Conservation (phyloP, 2,113 vertebrate species). For the Nyctibius bracteatus region DNA sequence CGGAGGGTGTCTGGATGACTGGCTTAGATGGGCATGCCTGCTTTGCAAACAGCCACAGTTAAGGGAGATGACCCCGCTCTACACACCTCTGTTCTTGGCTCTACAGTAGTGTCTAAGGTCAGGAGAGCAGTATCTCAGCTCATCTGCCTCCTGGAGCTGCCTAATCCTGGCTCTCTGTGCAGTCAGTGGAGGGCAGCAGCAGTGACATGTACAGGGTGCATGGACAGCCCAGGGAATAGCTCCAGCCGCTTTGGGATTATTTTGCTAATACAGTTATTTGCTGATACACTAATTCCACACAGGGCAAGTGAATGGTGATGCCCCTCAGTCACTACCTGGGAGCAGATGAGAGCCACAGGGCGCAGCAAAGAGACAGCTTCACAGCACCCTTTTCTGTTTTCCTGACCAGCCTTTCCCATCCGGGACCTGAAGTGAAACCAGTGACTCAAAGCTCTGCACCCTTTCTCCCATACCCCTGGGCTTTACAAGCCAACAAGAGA, state of each 20-base stretch:
- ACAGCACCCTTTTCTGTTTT: background rate
- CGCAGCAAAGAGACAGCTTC: background rate
- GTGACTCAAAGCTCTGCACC: background rate
- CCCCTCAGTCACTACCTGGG: background rate
- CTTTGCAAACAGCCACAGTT: background rate
- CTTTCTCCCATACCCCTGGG: background rate
- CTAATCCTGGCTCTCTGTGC: background rate
- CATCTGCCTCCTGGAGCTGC: background rate
- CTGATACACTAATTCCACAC: background rate
- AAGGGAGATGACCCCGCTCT: background rate
- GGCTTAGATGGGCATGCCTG: background rate
- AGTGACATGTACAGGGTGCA: background rate
- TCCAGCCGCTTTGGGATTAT: background rate
- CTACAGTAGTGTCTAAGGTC: background rate
- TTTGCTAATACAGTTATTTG: background rate
- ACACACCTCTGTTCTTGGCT: background rate
- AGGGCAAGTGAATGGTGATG: background rate
- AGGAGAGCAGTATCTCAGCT: background rate
- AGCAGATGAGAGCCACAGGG: background rate
- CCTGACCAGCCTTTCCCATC: background rate
- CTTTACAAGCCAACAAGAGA: background rate
- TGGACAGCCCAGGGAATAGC: background rate
- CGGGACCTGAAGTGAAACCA: background rate
- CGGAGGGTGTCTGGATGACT: background rate
- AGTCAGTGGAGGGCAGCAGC: background rate